These are phyloP conservation scores for Labrus mixtus DNA, from an alignment of 2,113 vertebrate species.

Conservation along the genomic window DNA sequence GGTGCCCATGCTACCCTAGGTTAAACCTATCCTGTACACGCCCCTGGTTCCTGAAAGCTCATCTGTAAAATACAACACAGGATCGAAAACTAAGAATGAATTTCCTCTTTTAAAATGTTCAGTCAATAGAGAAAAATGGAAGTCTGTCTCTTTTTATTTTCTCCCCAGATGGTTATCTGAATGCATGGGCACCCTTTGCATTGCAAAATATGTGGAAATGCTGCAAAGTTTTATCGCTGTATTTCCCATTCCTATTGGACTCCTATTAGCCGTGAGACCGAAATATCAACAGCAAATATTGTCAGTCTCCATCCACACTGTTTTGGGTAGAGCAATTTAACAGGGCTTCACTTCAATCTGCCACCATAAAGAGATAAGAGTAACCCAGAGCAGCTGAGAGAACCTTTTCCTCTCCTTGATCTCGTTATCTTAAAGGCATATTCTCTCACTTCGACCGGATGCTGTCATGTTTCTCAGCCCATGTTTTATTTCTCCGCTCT, in stretches of 20 bases:
- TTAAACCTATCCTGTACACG: no score
- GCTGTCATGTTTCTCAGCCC: conserved; percentile 62
- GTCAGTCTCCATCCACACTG: conserved; percentile 15
- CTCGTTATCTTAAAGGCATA: conserved; percentile 61
- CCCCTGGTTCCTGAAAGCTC: neutral
- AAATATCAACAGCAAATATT: conserved; percentile 25
- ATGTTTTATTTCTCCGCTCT: conserved; percentile 64
- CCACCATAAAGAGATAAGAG: conserved; percentile 51
- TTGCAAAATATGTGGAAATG: neutral
- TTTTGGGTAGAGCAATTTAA: conserved; percentile 44
- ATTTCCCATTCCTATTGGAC: neutral
- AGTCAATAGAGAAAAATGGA: neutral
- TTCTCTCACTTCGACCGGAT: conserved; percentile 64
- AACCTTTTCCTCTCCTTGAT: conserved; percentile 54
- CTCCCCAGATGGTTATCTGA: neutral
- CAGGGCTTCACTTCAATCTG: conserved; percentile 46
- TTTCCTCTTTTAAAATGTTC: neutral
- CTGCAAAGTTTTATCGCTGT: neutral
- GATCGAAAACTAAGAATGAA: neutral
- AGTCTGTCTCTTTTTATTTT: neutral
- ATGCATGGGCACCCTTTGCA: neutral
- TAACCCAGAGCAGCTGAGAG: conserved; percentile 46
- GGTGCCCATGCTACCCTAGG: no score
- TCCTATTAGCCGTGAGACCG: conserved; percentile 3
- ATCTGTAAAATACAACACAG: neutral